Evolutionary conservation across 1,140 invertebrate species (phyloP), one percentile per base, ranked within the genome.

Genomic region (Grapholita molesta): DNA sequence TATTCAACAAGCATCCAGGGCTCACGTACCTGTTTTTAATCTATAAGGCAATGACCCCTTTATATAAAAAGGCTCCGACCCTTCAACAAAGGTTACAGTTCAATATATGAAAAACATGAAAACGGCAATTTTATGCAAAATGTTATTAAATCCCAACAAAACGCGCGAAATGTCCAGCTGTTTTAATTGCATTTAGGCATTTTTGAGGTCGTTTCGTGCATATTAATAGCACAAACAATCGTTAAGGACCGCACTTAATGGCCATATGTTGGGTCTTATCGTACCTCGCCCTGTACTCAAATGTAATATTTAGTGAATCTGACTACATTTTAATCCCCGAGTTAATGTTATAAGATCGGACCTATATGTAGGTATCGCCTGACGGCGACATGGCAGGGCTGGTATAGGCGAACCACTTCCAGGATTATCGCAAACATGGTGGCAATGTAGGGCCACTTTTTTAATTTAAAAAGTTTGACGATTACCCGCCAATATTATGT

Each of bases 71-170:
- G n/a, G n/a, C n/a, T n/a, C n/a, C n/a, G n/a, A n/a, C n/a, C n/a
- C n/a, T n/a, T n/a, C n/a, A n/a, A n/a, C n/a, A n/a, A n/a, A n/a
- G n/a, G n/a, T n/a, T n/a, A n/a, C n/a, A n/a, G n/a, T n/a, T n/a
- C n/a, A n/a, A n/a, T n/a, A n/a, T n/a, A 69, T 55, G 32, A 64
- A 55, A 42, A 66, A 42, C 70, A 28, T 76, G 65, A 66, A 74
- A 79, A 73, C 75, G 71, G 69, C 70, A 76, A 71, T 73, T 71
- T 66, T 53, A 32, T 32, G 55, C 67, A 35, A 35, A 35, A 8
- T 9, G 1, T 35, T 8, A 8, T 35, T 11, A 35, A 11, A 35
- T 9, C 9, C 9, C 11, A 35, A 8, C 5, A 6, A 35, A 35
- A 1, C 33, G 9, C 2, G 2, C 2, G 5, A 35, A 9, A 6